Evolutionary conservation across 2,888 invertebrate genomes (phyloP), one percentile per base, ranked within the genome.

Genomic region (Monochamus alternatus): DNA sequence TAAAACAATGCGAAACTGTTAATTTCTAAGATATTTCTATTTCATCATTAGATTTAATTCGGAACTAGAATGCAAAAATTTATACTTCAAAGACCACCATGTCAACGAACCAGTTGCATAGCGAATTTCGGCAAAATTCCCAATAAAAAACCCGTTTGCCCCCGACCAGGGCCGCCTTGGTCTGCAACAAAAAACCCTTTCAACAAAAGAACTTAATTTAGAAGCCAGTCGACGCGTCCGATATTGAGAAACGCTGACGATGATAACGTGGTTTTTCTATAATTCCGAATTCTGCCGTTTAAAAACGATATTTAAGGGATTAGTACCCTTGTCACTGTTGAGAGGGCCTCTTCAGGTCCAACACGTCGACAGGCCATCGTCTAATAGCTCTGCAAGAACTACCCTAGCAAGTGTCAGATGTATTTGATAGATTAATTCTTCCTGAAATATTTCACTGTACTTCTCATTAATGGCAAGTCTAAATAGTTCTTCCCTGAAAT

Each of bases 181-280:
- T 31, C 30, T n/a, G n/a, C 52, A 65, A 73, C 52, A 10, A 66
- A 74, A 80, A 80, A 70, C 75, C 74, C 69, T 8, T 22, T 66
- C 58, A 60, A 79, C 78, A 80, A 76, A 78, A 65, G 73, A 75
- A 75, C 67, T 76, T 66, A 75, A 79, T 79, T 80, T 75, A 52
- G 51, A 60, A 70, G 43, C 52, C 71, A 70, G 78, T 75, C 74
- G 78, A 78, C 76, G 80, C 78, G 71, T 74, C 70, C 52, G 52
- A 62, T 52, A 47, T 51, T 14, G 31, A 30, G 55, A 75, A 71
- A 67, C 44, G 69, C 69, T 70, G 70, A 75, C 58, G 66, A 76
- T 72, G 69, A 74, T 69, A 60, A 65, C 75, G 73, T 72, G 32
- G 60, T 64, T 74, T 74, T 74, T 68, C 55, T 60, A 74, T 65